A percentile compares a stretch with the other conserved stretches of the same genome.
Evolutionary conservation across 2,888 invertebrate genomes (phyloP).

Genomic region (Dryadula phaetusa): DNA sequence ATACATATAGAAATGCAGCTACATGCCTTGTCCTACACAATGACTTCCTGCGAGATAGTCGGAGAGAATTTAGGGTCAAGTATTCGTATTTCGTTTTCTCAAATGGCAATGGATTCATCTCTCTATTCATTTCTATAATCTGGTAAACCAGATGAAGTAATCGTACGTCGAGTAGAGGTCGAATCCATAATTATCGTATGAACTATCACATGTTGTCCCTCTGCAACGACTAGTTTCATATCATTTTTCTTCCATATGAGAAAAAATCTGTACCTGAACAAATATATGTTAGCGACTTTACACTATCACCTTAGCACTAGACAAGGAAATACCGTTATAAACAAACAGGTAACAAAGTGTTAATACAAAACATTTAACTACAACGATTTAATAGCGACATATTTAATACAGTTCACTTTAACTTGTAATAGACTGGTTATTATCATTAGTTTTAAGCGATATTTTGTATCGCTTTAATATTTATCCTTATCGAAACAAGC

Average conservation of each 20-base stretch:
- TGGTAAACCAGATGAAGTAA: too few relatives aligned
- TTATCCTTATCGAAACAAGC: conserved; percentile 15
- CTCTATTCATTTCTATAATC: too few relatives aligned
- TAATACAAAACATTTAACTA: conserved; percentile 4
- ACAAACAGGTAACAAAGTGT: conserved; percentile 3
- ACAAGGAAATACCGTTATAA: conserved; percentile 16
- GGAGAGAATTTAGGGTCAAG: too few relatives aligned
- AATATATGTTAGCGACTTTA: conserved; percentile 14
- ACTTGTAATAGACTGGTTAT: neutral
- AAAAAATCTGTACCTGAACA: conserved; percentile 6
- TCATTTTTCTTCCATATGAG: neutral
- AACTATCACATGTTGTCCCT: neutral
- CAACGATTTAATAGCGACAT: neutral
- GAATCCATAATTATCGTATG: too few relatives aligned
- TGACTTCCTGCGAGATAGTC: too few relatives aligned
- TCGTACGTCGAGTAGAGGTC: too few relatives aligned
- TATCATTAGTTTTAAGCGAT: conserved; percentile 4
- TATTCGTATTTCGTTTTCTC: too few relatives aligned
- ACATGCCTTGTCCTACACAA: too few relatives aligned
- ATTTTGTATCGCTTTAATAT: conserved; percentile 13
- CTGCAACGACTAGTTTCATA: neutral
- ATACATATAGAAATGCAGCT: too few relatives aligned
- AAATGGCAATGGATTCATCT: too few relatives aligned
- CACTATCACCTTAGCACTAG: conserved; percentile 11
- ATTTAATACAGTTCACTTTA: conserved; percentile 14